Conservation (phyloP, 2,113 vertebrate genomes). For the Malurus cyaneus region DNA sequence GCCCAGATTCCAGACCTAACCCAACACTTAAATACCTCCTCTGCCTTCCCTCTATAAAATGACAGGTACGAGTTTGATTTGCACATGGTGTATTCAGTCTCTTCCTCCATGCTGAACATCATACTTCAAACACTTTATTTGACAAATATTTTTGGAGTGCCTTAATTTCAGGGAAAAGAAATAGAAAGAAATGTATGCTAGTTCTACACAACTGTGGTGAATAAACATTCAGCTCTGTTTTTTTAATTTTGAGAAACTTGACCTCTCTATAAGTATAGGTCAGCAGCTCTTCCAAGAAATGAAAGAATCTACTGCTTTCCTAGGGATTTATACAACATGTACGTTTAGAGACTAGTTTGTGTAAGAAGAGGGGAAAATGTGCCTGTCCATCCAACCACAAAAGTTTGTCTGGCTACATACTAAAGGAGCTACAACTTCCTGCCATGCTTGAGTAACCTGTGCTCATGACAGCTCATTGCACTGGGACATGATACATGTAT, state of each 20-base stretch:
- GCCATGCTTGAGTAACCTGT: neutral
- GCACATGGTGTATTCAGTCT: neutral
- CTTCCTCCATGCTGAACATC: neutral
- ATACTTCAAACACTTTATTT: neutral
- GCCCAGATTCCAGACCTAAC: neutral
- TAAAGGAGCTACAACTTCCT: neutral
- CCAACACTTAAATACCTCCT: neutral
- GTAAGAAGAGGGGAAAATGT: neutral
- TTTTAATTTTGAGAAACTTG: neutral
- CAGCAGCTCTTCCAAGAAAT: neutral
- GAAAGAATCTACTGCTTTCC: neutral
- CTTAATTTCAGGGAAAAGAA: neutral
- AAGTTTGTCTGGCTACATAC: neutral
- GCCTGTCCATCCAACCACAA: neutral
- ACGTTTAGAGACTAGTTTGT: neutral
- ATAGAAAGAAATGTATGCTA: neutral
- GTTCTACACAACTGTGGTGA: neutral
- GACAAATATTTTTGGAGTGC: neutral
- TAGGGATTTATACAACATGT: neutral
- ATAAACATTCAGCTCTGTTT: neutral
- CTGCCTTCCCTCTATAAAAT: neutral
- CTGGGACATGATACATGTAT: neutral
- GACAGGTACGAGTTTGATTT: neutral
- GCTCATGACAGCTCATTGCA: neutral
- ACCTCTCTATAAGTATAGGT: neutral